A percentile compares a stretch with the other conserved stretches of the same genome.
phyloP scores from a whole-genome alignment of 2,888 invertebrate species.

The Anaspis maculata region DNA sequence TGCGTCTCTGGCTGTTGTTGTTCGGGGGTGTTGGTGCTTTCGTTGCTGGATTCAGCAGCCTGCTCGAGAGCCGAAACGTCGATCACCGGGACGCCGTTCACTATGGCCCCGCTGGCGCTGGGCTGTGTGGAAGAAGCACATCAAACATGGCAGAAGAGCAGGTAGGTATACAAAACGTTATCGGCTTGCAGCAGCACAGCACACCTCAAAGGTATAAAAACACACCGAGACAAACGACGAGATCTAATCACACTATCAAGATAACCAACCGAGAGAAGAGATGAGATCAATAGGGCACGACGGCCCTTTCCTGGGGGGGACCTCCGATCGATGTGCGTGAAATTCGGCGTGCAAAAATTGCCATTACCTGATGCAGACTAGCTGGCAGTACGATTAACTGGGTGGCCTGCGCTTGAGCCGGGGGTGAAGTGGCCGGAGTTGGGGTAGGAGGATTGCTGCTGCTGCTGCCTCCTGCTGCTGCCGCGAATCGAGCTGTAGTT shows the following conservation, averaged over 20 bases:
- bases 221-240: too few species aligned
- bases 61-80: conserved; percentile 47
- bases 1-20: conserved; percentile 45
- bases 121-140: conserved; percentile 20
- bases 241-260: too few species aligned
- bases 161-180: background rate
- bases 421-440: conserved; percentile 39
- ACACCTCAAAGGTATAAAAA: too few species aligned
- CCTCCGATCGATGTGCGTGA: too few species aligned
- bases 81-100: conserved; percentile 42
- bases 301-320: background rate
- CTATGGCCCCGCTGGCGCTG: conserved; percentile 29
- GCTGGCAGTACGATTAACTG: conserved; percentile 44
- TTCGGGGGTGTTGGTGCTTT: conserved; percentile 46
- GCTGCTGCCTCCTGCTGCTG: conserved; percentile 44
- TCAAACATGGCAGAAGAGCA: background rate
- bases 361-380: conserved; percentile 42
- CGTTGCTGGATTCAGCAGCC: conserved; percentile 51
- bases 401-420: conserved; percentile 39
- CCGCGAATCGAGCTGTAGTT: conserved; percentile 53
- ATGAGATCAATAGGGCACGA: background rate
- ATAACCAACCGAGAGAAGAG: too few species aligned
- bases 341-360: background rate
- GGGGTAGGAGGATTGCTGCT: conserved; percentile 45
- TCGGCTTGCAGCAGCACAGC: background rate